Percentiles rank a stretch among this genome's conserved stretches.
These are phyloP conservation scores for Hippocampus abdominalis DNA, from an alignment of 2,113 vertebrate species.

Conservation along the genomic window DNA sequence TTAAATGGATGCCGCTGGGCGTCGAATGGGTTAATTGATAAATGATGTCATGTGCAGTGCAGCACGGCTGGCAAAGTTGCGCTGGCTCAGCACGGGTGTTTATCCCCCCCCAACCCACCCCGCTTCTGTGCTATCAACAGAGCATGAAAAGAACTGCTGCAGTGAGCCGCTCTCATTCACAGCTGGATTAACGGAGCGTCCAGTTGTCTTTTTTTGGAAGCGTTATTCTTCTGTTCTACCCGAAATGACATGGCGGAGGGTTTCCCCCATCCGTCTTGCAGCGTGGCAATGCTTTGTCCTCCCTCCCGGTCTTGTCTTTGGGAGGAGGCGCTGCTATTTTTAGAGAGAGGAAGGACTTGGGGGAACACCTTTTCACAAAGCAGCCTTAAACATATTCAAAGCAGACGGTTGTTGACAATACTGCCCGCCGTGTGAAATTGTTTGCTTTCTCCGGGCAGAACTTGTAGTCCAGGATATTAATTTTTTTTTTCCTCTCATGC, in stretches of 20 bases:
- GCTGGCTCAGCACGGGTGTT: slow-evolving; percentile 66
- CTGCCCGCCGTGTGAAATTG: too few relatives aligned
- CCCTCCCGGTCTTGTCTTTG: not conserved
- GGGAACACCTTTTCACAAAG: slow-evolving; percentile 48
- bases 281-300: slow-evolving; percentile 10
- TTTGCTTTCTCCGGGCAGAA: too few relatives aligned
- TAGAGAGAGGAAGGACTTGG: slow-evolving; percentile 44
- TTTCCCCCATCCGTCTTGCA: not conserved
- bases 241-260: slow-evolving; percentile 7
- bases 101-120: slow-evolving; percentile 30
- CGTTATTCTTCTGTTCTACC: slow-evolving; percentile 16
- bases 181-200: slow-evolving; percentile 69
- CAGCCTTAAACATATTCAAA: slow-evolving; percentile 8
- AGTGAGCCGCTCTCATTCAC: slow-evolving; percentile 72
- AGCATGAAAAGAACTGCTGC: slow-evolving; percentile 72
- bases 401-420: too few relatives aligned
- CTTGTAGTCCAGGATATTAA: too few relatives aligned
- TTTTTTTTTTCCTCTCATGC: too few relatives aligned
- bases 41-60: slow-evolving; percentile 64
- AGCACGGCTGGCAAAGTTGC: slow-evolving; percentile 37
- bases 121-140: slow-evolving; percentile 52
- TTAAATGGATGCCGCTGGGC: not conserved
- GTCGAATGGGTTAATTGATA: slow-evolving; percentile 45
- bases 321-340: slow-evolving; percentile 48
- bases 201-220: slow-evolving; percentile 33